A percentile compares a stretch with the other conserved stretches of the same genome.
Conservation (phyloP, 2,797 vertebrate genomes). For the Thaleichthys pacificus region DNA sequence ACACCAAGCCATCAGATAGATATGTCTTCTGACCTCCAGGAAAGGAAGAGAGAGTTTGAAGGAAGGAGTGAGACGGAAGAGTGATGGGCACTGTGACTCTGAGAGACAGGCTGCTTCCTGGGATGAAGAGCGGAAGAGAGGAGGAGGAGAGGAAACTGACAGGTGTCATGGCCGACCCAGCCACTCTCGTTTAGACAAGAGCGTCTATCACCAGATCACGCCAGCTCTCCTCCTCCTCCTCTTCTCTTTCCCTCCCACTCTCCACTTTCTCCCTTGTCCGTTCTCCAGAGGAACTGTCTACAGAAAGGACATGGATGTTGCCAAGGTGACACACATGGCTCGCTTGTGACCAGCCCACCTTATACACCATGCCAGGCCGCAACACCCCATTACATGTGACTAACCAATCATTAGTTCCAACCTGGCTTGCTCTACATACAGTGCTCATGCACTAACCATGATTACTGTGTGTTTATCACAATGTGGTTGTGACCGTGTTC, state of each 20-base stretch:
- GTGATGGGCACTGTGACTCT: slow-evolving; percentile 30
- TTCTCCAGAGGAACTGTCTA: too few relatives aligned
- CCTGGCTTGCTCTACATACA: too few relatives aligned
- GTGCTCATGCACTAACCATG: too few relatives aligned
- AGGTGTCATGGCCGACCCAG: slow-evolving; percentile 27
- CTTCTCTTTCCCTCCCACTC: background rate
- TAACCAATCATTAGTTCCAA: too few relatives aligned
- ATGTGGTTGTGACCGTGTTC: too few relatives aligned
- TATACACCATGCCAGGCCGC: too few relatives aligned
- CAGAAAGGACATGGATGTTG: too few relatives aligned
- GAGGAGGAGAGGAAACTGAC: slow-evolving; percentile 20
- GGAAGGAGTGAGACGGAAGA: slow-evolving; percentile 14
- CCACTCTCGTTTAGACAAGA: background rate
- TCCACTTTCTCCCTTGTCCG: background rate
- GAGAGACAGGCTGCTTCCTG: slow-evolving; percentile 30
- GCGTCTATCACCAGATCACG: background rate
- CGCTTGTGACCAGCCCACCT: too few relatives aligned
- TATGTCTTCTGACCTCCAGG: slow-evolving; percentile 3
- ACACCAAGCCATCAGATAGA: slow-evolving; percentile 11
- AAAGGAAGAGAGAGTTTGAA: background rate
- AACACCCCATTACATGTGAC: too few relatives aligned
- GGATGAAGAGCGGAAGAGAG: slow-evolving; percentile 18
- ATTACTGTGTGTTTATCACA: too few relatives aligned
- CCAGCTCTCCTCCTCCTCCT: background rate
- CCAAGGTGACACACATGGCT: too few relatives aligned